A percentile compares a stretch with the other conserved stretches of the same genome.
phyloP scores from a whole-genome alignment of 2,888 invertebrate genomes.

The Hydraecia micacea region DNA sequence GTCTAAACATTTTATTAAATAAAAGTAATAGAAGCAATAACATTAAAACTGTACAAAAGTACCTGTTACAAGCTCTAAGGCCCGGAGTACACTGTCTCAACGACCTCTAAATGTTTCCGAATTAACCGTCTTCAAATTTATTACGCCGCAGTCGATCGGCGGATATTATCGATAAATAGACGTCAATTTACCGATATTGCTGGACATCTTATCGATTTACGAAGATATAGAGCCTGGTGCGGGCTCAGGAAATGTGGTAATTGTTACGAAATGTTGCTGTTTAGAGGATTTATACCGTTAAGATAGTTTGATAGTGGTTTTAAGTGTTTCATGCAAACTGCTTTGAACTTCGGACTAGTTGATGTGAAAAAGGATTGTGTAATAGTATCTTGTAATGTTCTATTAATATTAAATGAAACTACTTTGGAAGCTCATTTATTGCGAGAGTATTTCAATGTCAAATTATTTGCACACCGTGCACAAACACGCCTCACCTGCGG shows the following conservation, averaged over 20 bases:
- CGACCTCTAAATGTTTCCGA: slow-evolving; percentile 76
- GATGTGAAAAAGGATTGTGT: neutral
- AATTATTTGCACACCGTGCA: neutral
- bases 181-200: slow-evolving; percentile 80
- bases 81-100: slow-evolving; percentile 67
- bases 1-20: neutral
- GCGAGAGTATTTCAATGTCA: neutral
- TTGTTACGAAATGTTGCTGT: slow-evolving; percentile 52
- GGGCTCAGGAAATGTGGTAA: slow-evolving; percentile 50
- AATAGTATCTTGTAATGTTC: neutral
- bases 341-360: slow-evolving; percentile 5
- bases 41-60: slow-evolving; percentile 45
- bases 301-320: slow-evolving; percentile 25
- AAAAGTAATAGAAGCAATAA: slow-evolving; percentile 27
- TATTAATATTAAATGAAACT: neutral
- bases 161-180: slow-evolving; percentile 81
- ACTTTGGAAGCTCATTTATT: neutral
- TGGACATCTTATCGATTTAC: slow-evolving; percentile 66
- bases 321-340: slow-evolving; percentile 27
- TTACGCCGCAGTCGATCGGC: slow-evolving; percentile 75
- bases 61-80: slow-evolving; percentile 50
- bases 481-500: neutral
- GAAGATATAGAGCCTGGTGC: slow-evolving; percentile 58
- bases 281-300: slow-evolving; percentile 41
- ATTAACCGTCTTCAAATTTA: slow-evolving; percentile 82